A percentile compares a stretch with the other conserved stretches of the same genome.
phyloP scores from a whole-genome alignment of 2,888 invertebrate genomes.

The Morpho achilles region DNA sequence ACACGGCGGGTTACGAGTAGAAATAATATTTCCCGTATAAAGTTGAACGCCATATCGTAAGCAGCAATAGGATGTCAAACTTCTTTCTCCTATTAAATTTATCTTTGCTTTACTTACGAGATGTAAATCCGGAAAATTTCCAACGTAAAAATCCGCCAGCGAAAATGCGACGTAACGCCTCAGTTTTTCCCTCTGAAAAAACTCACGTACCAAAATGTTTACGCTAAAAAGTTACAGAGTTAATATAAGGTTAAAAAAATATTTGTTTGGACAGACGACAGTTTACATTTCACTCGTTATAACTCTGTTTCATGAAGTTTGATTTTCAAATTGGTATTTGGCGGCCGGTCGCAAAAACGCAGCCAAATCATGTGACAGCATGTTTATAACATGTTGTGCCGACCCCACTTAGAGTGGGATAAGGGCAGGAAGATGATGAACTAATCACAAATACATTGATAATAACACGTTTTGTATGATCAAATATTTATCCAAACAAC shows the following conservation, averaged over 20 bases:
- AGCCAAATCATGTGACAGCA: no score
- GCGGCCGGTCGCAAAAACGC: no score
- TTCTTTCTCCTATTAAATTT: conserved; percentile 47
- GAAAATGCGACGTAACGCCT: conserved; percentile 49
- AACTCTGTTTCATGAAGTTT: neutral
- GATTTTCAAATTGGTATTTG: neutral
- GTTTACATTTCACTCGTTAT: neutral
- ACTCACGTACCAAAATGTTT: conserved; percentile 7
- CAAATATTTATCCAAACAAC: no score
- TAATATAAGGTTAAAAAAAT: conserved; percentile 1
- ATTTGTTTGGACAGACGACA: neutral
- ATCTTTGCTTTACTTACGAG: conserved; percentile 37
- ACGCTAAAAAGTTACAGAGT: conserved; percentile 7
- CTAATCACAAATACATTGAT: no score
- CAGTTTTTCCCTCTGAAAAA: conserved; percentile 34
- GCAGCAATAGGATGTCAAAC: conserved; percentile 37
- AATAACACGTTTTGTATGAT: no score
- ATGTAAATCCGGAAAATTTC: conserved; percentile 53
- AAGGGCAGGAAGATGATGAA: no score
- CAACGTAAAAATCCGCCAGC: conserved; percentile 47
- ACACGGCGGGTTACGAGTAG: no score
- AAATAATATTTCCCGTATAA: neutral
- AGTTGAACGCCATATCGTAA: conserved; percentile 1
- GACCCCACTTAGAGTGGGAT: no score
- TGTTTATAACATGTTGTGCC: no score